Conservation (phyloP, 1,140 invertebrate genomes). For the Hyles euphorbiae region DNA sequence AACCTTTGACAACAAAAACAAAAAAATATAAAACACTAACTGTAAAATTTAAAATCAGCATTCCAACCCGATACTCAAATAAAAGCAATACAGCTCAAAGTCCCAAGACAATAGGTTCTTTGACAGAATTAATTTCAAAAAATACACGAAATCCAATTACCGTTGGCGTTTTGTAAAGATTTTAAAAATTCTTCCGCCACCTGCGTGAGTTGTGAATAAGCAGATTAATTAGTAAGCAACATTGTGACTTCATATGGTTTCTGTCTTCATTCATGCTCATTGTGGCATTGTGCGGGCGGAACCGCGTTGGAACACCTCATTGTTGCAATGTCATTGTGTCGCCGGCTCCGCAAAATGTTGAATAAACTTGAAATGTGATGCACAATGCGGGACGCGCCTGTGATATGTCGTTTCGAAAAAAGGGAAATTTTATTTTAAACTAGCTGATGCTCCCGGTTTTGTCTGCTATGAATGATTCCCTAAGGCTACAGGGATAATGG, state of each 20-base stretch:
- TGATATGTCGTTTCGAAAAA: not conserved
- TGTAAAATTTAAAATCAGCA: no score
- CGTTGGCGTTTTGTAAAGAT: conserved; percentile 19
- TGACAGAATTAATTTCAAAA: conserved; percentile 15
- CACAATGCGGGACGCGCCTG: conserved; percentile 1
- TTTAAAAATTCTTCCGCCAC: conserved; percentile 20
- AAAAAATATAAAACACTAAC: no score
- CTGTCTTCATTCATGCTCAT: conserved; percentile 14
- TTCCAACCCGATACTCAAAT: no score
- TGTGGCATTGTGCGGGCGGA: conserved; percentile 15
- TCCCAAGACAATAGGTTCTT: conserved; percentile 6
- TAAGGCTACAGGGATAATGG: no score
- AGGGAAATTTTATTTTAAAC: not conserved
- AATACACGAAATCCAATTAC: conserved; percentile 36
- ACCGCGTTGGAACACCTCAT: conserved; percentile 9
- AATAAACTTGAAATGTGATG: conserved; percentile 7
- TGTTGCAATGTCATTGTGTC: conserved; percentile 13
- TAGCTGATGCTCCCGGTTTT: no score
- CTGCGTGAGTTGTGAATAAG: conserved; percentile 20
- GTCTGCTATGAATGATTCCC: no score
- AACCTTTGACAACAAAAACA: no score
- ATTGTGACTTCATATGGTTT: conserved; percentile 19
- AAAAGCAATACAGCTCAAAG: not conserved
- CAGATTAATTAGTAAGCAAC: conserved; percentile 43
- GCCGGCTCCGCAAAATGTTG: conserved; percentile 1